A percentile compares a stretch with the other conserved stretches of the same genome.
Conservation (phyloP, 2,113 vertebrate genomes). For the Callionymus lyra region DNA sequence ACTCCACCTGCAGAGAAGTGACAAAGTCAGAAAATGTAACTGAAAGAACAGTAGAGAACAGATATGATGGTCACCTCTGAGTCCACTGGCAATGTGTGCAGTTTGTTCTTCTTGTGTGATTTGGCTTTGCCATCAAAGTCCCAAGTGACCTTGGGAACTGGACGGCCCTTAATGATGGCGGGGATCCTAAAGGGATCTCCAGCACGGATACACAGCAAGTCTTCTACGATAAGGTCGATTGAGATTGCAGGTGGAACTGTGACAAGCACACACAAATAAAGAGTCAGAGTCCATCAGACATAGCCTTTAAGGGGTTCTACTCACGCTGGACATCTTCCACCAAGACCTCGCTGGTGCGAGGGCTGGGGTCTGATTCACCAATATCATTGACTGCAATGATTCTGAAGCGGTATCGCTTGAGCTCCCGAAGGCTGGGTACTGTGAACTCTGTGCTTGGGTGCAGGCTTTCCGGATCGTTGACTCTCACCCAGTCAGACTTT, state of each 20-base stretch:
- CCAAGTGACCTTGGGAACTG: slow-evolving; percentile 88
- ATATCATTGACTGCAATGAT: slow-evolving; percentile 93
- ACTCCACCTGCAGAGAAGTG: slow-evolving; percentile 70
- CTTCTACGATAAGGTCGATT: slow-evolving; percentile 79
- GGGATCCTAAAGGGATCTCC: slow-evolving; percentile 86
- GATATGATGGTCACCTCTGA: slow-evolving; percentile 49
- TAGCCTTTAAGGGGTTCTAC: slow-evolving; percentile 1
- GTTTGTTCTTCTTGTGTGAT: slow-evolving; percentile 80
- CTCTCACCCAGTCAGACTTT: slow-evolving; percentile 75
- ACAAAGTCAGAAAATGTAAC: neutral
- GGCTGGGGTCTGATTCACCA: slow-evolving; percentile 93
- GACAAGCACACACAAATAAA: neutral
- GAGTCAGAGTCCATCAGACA: neutral
- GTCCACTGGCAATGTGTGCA: slow-evolving; percentile 84
- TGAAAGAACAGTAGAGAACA: neutral
- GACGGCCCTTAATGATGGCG: slow-evolving; percentile 82
- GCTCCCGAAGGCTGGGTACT: slow-evolving; percentile 81
- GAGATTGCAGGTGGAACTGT: slow-evolving; percentile 81
- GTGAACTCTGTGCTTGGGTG: slow-evolving; percentile 83
- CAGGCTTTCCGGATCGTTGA: slow-evolving; percentile 82
- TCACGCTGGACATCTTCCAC: slow-evolving; percentile 84
- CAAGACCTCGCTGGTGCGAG: slow-evolving; percentile 79
- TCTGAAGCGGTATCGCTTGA: slow-evolving; percentile 89
- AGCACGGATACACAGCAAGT: slow-evolving; percentile 76
- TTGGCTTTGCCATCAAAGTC: slow-evolving; percentile 92